Base-by-base conservation (phyloP, 2,113 vertebrate species). In the Patagioenas fasciata region DNA sequence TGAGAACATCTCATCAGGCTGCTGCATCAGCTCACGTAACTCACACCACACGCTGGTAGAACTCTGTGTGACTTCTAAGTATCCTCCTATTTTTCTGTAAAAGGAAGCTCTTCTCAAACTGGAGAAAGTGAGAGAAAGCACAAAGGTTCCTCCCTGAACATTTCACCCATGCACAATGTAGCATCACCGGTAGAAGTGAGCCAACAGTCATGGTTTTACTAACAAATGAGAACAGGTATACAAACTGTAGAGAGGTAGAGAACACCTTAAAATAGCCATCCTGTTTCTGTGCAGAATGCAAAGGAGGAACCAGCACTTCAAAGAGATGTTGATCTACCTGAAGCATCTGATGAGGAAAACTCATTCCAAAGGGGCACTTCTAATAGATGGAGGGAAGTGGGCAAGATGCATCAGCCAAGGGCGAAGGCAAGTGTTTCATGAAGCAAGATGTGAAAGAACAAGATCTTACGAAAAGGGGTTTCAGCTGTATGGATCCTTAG, bases 101-200 rank as follows among this genome's bases (percentile, higher is more conserved):
- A 81, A 57, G 11, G 7, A 23, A 80, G 25, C 21, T 48, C 7
- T 48, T 85, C 58, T 48, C 29, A 50, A 87, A 81, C 0, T 31
- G n/a, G 24, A 74, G 13, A 42, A 70, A 74, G 29, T 13, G 7
- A 69, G 24, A 80, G 29, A 53, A 54, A 64, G n/a, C 69, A 80
- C 60, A 57, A 65, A 80, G 31, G 4, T 5, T 42, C 14, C 17
- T 38, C 51, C 75, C 29, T 11, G 19, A 71, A 4, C 62, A 25
- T 60, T 67, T 42, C 8, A 75, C n/a, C 15, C 1, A 2, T 32
- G 18, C n/a, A 53, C 36, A 34, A 9, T 7, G 9, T 0, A 50
- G 56, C 32, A 53, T 28, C 11, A 4, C 6, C 6, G 71, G 40
- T 31, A 67, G 31, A 50, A 11, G 28, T 20, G 23, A 50, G 42